Conservation (phyloP, 1,140 invertebrate species). For the Lasioglossum albipes region DNA sequence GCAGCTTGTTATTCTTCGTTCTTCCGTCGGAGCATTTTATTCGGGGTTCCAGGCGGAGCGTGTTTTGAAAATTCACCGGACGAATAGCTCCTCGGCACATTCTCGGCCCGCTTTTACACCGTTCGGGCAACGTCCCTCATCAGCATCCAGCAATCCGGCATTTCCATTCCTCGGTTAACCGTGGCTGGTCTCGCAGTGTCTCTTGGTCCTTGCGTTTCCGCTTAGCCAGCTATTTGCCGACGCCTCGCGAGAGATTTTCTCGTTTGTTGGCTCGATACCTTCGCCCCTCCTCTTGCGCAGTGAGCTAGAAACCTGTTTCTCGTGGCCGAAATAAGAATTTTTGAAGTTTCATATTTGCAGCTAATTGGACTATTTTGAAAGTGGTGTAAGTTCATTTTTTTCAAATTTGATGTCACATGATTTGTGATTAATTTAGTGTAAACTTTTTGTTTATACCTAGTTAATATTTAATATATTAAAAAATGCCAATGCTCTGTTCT, state of each 20-base stretch:
- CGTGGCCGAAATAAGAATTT: too few species aligned
- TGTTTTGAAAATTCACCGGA: conserved; percentile 56
- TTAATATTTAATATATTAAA: too few species aligned
- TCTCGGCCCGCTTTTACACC: conserved; percentile 35
- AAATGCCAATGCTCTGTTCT: too few species aligned
- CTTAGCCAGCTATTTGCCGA: conserved; percentile 29
- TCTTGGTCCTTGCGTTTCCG: background rate
- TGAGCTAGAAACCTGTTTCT: too few species aligned
- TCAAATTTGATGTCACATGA: too few species aligned
- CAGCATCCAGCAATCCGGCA: conserved; percentile 54
- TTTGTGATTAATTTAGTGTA: too few species aligned
- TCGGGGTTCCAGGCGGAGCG: background rate
- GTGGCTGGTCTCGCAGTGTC: conserved; percentile 14
- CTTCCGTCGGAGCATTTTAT: conserved; percentile 5
- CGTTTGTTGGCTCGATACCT: background rate
- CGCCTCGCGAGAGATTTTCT: conserved; percentile 20
- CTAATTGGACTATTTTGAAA: too few species aligned
- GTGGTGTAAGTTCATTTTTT: too few species aligned
- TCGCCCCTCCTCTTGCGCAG: too few species aligned
- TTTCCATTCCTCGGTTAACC: conserved; percentile 55
- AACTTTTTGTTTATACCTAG: too few species aligned
- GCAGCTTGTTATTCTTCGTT: conserved; percentile 54
- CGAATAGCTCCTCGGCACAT: conserved; percentile 46
- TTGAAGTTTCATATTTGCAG: too few species aligned
- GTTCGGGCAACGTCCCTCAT: conserved; percentile 33